Evolutionary conservation across 1,140 invertebrate genomes (phyloP).

Genomic region (Zaprionus taronus): DNA sequence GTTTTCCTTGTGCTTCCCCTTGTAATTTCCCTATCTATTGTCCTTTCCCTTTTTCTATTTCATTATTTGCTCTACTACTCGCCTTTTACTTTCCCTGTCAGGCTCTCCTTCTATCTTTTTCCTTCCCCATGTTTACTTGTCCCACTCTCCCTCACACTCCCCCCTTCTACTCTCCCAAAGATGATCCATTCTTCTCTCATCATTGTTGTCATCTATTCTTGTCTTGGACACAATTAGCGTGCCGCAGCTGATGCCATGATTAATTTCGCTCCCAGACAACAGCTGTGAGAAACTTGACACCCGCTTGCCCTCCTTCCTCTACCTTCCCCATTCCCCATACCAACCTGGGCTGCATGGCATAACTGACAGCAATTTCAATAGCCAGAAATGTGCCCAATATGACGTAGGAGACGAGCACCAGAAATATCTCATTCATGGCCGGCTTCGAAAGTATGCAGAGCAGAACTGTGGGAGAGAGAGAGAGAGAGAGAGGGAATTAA

Average conservation of each 20-base stretch:
- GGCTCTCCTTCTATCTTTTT: no score
- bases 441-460: slow-evolving; percentile 91
- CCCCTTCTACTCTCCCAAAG: neutral
- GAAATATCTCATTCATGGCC: slow-evolving; percentile 94
- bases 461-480: slow-evolving; percentile 85
- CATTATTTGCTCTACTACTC: no score
- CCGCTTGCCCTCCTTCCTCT: neutral
- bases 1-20: no score
- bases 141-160: no score
- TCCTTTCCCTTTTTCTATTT: no score
- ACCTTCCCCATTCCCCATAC: neutral
- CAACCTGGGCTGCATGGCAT: slow-evolving; percentile 85
- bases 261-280: slow-evolving; percentile 53
- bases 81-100: no score
- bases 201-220: slow-evolving; percentile 29
- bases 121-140: no score
- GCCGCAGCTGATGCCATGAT: slow-evolving; percentile 54
- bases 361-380: slow-evolving; percentile 87
- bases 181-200: slow-evolving; percentile 1
- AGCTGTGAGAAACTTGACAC: slow-evolving; percentile 28
- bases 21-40: no score
- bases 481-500: neutral
- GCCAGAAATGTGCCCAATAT: slow-evolving; percentile 90
- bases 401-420: slow-evolving; percentile 92
- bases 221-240: slow-evolving; percentile 62